Base-by-base conservation (phyloP, 1,140 invertebrate genomes). In the Drosophila albomicans region DNA sequence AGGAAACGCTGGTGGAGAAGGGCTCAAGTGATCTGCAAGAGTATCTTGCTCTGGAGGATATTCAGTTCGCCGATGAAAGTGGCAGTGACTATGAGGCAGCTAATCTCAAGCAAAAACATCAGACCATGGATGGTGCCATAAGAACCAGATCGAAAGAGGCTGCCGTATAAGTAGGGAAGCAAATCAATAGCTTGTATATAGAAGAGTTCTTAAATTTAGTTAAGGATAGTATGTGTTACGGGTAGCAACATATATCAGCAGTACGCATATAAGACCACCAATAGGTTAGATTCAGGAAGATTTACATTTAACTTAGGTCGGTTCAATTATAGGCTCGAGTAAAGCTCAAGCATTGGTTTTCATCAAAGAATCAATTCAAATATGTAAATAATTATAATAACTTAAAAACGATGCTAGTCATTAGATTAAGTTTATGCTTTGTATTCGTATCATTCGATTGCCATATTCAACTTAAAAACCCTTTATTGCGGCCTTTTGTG, bases 51-150 rank as follows among this genome's bases (percentile, higher is more conserved):
- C 76, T 93, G 43, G 93, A 94, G 45, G 93, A 94, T 52, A 94
- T 94, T 10, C 93, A 93, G 67, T 94, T 93, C 75, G 94, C 93
- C n/a, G 94, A 94, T 71, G 94, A 94, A 15, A 92, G 88, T 65
- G 91, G 89, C 62, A 92, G 91, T 30, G 85, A 88, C 25, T 89
- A 88, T 20, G 85, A 88, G 75, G 81, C 81, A 13, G 85, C 68
- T 3, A 89, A 69, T 8, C 75, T 88, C 3, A 88, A 89, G 43
- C 71, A 79, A 20, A 35, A 65, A 38, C 6, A 38, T 10, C 35
- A 38, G 10, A 38, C 46, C 0, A 8, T 35, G 10, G 65, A 84
- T 15, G 75, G 73, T 48, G 35, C 45, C 5, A 65, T 30, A 28
- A 52, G 1, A 54, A 48, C 0, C 62, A 78, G 15, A 41, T 81